Base-by-base conservation (phyloP, 2,888 invertebrate species). In the Drosophila limbata region DNA sequence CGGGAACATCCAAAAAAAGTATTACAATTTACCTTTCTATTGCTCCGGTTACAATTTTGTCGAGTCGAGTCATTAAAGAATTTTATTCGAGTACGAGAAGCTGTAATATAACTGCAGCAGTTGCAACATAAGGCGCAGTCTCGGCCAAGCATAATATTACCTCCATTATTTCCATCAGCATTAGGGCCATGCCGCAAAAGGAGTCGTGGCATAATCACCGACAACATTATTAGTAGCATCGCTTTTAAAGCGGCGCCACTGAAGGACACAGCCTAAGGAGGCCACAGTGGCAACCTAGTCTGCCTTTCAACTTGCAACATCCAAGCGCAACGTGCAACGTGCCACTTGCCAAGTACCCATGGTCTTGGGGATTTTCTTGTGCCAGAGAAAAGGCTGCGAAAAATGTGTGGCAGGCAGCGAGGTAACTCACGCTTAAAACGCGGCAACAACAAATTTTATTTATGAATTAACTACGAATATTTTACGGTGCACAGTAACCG, bases 401-500 rank as follows among this genome's bases (percentile, higher is more conserved):
- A 40, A 53, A 11, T 28, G 37, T 56, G 39, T 45, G 42, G 48
- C 39, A 44, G 42, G 55, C 37, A 60, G 44, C 64, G 48, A 67
- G 61, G 60, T 78, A 67, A 68, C 52, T 65, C 61, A 50, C 71
- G 63, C 62, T 80, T 68, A 57, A 65, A 71, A 60, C 55, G 63
- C 63, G 51, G 63, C 68, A 63, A 47, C 63, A 73, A 68, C 73
- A 66, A 63, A 79, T 70, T 81, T 67, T 63, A 65, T 81, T 79
- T 79, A 73, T 69, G 73, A 73, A 81, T 79, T 77, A 77, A 77
- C 73, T 65, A 52, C 56, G 66, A 51, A 62, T 73, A 55, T 47
- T 72, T 64, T 63, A 67, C 31, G 55, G 59, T 28, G 13, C 13
- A 31, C 13, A 53, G 52, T 17, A 37, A 15, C 45, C 31, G 9